Evolutionary conservation across 2,888 invertebrate genomes (phyloP).

Genomic region (Tenthredo notha): DNA sequence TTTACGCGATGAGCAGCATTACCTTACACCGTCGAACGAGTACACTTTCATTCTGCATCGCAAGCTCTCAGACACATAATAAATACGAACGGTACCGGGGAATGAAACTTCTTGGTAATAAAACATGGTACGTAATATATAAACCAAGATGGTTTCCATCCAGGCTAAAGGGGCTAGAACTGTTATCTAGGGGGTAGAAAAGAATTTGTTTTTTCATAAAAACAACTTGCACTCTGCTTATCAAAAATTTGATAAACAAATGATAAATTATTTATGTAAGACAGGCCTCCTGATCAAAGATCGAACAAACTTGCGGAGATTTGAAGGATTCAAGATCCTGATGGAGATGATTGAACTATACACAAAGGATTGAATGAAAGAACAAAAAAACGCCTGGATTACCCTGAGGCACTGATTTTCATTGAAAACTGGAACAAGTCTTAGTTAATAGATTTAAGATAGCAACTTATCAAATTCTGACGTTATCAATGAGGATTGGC

Average conservation of each 20-base stretch:
- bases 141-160: constrained; percentile 43
- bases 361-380: neutral
- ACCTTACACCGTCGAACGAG: constrained; percentile 19
- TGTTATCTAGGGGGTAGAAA: neutral
- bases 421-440: neutral
- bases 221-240: constrained; percentile 26
- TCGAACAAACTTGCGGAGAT: neutral
- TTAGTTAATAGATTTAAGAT: neutral
- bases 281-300: neutral
- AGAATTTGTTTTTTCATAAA: constrained; percentile 23
- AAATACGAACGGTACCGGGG: constrained; percentile 28
- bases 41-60: constrained; percentile 23
- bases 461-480: constrained; percentile 11
- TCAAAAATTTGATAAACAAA: constrained; percentile 9
- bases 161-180: constrained; percentile 3
- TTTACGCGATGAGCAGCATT: constrained; percentile 39
- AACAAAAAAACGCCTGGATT: neutral
- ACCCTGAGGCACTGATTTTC: neutral
- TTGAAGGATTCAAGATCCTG: no score
- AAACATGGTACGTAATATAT: constrained; percentile 41
- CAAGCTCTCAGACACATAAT: constrained; percentile 48
- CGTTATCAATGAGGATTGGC: constrained; percentile 46
- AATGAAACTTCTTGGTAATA: constrained; percentile 45
- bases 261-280: constrained; percentile 8
- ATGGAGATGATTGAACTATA: neutral